phyloP scores from a whole-genome alignment of 2,797 vertebrate species.

The Pseudomugil tenellus region DNA sequence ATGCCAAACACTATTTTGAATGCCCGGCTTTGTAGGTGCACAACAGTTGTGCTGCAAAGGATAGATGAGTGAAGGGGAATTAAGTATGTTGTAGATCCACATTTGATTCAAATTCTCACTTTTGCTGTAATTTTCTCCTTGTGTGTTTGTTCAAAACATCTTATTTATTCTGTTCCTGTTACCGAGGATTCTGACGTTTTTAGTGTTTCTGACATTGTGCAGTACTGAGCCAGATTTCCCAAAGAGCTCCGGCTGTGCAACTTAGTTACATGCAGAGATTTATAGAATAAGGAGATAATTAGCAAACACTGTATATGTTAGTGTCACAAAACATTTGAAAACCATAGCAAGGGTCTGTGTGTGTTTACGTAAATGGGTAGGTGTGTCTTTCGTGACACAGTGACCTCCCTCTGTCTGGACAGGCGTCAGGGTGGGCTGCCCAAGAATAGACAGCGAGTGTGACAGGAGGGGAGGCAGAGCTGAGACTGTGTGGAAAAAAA shows the following conservation, averaged over 20 bases:
- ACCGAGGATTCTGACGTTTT: slow-evolving; percentile 2
- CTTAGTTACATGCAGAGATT: slow-evolving; percentile 6
- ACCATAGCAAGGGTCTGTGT: slow-evolving; percentile 2
- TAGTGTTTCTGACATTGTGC: slow-evolving; percentile 33
- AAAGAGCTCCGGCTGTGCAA: slow-evolving; percentile 47
- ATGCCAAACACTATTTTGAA: slow-evolving; percentile 12
- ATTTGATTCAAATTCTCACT: background rate
- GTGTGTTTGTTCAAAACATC: slow-evolving; percentile 31
- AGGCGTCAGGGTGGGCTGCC: slow-evolving; percentile 66
- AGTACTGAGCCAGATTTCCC: slow-evolving; percentile 38
- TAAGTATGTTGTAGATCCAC: background rate
- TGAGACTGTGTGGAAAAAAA: slow-evolving; percentile 14
- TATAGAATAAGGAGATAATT: background rate
- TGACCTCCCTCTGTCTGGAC: slow-evolving; percentile 67
- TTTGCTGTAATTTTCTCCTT: background rate
- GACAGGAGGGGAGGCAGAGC: slow-evolving; percentile 61
- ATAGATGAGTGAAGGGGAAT: background rate
- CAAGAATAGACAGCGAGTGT: slow-evolving; percentile 71
- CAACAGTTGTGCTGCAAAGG: background rate
- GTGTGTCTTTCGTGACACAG: slow-evolving; percentile 30
- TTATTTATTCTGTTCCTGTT: slow-evolving; percentile 11
- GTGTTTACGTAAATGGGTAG: slow-evolving; percentile 24
- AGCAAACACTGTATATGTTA: background rate
- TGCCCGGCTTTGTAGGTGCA: background rate
- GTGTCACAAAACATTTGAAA: background rate